Evolutionary conservation across 2,888 invertebrate species (phyloP).

Genomic region (Lymantria dispar): DNA sequence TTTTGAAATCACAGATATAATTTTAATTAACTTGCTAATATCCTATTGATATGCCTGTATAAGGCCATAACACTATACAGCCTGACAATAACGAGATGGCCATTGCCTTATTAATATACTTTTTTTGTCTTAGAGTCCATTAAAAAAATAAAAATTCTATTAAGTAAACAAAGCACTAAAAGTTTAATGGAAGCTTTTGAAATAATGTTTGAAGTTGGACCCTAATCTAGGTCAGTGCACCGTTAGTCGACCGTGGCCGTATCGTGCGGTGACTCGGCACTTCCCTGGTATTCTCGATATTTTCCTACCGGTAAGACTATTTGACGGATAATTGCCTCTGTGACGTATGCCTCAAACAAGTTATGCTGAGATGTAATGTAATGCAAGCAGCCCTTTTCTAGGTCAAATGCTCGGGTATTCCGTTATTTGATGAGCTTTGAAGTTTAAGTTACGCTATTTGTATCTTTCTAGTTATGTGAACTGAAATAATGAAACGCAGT

Average conservation of each 20-base stretch:
- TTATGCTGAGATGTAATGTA: slow-evolving; percentile 5
- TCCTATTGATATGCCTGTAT: too few species aligned
- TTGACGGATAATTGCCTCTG: background rate
- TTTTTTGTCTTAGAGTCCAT: too few species aligned
- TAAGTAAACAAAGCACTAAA: background rate
- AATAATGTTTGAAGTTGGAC: slow-evolving; percentile 33
- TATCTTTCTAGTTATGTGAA: too few species aligned
- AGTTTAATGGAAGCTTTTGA: slow-evolving; percentile 15
- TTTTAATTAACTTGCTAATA: too few species aligned
- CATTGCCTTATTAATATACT: too few species aligned
- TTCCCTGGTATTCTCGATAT: slow-evolving; percentile 9
- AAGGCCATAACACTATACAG: too few species aligned
- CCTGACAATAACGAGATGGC: too few species aligned
- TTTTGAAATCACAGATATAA: too few species aligned
- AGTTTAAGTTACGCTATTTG: background rate
- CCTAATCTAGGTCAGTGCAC: slow-evolving; percentile 67
- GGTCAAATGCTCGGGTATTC: slow-evolving; percentile 6
- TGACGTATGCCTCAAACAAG: slow-evolving; percentile 2
- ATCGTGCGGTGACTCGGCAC: slow-evolving; percentile 52
- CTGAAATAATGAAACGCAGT: too few species aligned
- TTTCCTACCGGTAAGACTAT: slow-evolving; percentile 6
- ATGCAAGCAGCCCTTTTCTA: slow-evolving; percentile 14
- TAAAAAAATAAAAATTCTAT: slow-evolving; percentile 1
- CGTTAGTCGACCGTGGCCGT: slow-evolving; percentile 75
- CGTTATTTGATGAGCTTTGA: slow-evolving; percentile 4